Conservation (phyloP, 1,140 invertebrate species). For the Drosophila triauraria region DNA sequence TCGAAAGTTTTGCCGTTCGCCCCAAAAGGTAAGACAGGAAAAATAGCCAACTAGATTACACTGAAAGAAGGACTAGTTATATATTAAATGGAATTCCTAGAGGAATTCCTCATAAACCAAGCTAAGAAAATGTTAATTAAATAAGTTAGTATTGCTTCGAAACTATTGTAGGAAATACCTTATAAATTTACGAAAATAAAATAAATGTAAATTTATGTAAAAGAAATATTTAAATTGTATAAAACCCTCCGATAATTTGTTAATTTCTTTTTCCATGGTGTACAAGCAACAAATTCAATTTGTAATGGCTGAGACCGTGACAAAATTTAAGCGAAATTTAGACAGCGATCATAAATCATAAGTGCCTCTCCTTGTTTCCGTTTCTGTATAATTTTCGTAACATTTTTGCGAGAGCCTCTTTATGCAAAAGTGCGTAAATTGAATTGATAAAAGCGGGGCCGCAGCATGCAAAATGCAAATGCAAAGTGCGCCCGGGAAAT, state of each 20-base stretch:
- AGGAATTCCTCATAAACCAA: too few species aligned
- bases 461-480: conserved; percentile 49
- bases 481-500: conserved; percentile 62
- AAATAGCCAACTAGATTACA: conserved; percentile 14
- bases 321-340: conserved; percentile 42
- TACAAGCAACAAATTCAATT: conserved; percentile 40
- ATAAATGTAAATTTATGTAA: too few species aligned
- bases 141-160: too few species aligned
- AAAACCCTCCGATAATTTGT: not conserved
- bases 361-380: not conserved
- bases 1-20: conserved; percentile 56
- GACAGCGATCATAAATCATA: conserved; percentile 45
- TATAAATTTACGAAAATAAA: too few species aligned
- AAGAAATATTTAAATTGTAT: too few species aligned
- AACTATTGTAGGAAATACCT: too few species aligned
- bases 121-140: too few species aligned
- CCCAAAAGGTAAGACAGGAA: conserved; percentile 51
- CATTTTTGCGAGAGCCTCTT: conserved; percentile 48
- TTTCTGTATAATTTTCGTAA: conserved; percentile 22
- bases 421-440: conserved; percentile 72
- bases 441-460: conserved; percentile 74
- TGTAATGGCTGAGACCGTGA: conserved; percentile 8
- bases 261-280: not conserved
- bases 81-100: too few species aligned
- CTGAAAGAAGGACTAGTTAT: not conserved